Evolutionary conservation across 2,113 vertebrate species (phyloP), one percentile per base, ranked within the genome.

Genomic region (Macroglossus sobrinus): DNA sequence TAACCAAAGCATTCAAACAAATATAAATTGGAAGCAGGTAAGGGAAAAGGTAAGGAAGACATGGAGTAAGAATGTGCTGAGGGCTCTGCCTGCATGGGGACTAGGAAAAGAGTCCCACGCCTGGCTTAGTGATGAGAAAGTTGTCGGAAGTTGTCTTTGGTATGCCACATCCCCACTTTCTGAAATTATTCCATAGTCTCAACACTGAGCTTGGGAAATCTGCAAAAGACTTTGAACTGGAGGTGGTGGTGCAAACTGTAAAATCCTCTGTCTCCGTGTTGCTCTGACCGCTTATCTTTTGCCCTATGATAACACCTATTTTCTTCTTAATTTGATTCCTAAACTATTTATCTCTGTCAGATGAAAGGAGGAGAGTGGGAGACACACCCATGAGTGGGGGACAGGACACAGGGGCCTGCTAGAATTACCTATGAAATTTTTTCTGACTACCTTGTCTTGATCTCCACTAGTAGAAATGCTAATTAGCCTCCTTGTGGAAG

Each of bases 311-410:
- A n/a, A 38, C 61, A 71, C 40, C 14, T 47, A 19, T 53, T n/a
- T 84, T 71, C 35, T 63, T 91, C 55, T 88, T 95, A n/a, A 80
- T 84, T 80, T 89, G 75, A 61, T 84, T 19, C 64, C 57, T 79
- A 43, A 89, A 38, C 33, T 33, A 43, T 33, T 69, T 50, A 78
- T 53, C 30, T 92, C 47, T 69, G 28, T 68, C 64, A 33, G 15
- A 47, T 45, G 35, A 57, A 26, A 72, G 38, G 15, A 50, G 14
- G 33, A 79, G 28, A 74, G 26, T 26, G 11, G 8, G 22, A 38
- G 68, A 55, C n/a, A 43, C 5, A 79, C 24, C 26, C 18, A 28
- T 33, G 30, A 14, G 30, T 35, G 1, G 26, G 16, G 50, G 33
- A 40, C 15, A 38, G 45, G 33, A 38, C 43, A 15, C 0, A 47